Evolutionary conservation across 2,888 invertebrate species (phyloP).

Genomic region (Phyto melanocephala): DNA sequence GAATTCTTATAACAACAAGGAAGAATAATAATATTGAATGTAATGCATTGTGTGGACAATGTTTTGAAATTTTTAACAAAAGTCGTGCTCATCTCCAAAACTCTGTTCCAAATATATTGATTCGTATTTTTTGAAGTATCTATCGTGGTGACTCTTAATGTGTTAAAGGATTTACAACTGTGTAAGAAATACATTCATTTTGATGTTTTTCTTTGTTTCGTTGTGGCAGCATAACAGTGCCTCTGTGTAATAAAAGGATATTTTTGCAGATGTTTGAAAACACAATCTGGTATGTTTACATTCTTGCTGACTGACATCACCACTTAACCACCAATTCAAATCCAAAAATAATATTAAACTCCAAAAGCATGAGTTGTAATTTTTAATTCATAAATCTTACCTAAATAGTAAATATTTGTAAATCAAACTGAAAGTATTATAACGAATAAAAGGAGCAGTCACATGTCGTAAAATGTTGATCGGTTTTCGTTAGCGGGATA

Average conservation of each 20-base stretch:
- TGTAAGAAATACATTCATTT: slow-evolving; percentile 53
- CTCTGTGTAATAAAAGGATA: slow-evolving; percentile 63
- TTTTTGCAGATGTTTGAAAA: slow-evolving; percentile 75
- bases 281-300: slow-evolving; percentile 66
- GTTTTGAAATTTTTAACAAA: slow-evolving; percentile 42
- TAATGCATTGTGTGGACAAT: slow-evolving; percentile 26
- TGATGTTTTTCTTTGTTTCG: not conserved
- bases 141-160: slow-evolving; percentile 67
- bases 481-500: not conserved
- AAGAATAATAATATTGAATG: slow-evolving; percentile 5
- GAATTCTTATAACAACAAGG: slow-evolving; percentile 10
- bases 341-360: not conserved
- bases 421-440: slow-evolving; percentile 5
- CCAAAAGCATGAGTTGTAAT: not conserved
- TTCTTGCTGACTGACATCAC: slow-evolving; percentile 44
- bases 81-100: not conserved
- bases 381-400: slow-evolving; percentile 38
- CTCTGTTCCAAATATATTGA: not conserved
- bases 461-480: slow-evolving; percentile 10
- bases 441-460: slow-evolving; percentile 21
- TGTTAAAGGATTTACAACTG: slow-evolving; percentile 75
- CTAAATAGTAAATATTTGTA: slow-evolving; percentile 60
- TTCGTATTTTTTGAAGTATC: slow-evolving; percentile 35
- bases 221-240: not conserved
- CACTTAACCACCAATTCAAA: slow-evolving; percentile 29